Evolutionary conservation across 2,113 vertebrate species (phyloP), one percentile per base, ranked within the genome.

Genomic region (Podiceps cristatus): DNA sequence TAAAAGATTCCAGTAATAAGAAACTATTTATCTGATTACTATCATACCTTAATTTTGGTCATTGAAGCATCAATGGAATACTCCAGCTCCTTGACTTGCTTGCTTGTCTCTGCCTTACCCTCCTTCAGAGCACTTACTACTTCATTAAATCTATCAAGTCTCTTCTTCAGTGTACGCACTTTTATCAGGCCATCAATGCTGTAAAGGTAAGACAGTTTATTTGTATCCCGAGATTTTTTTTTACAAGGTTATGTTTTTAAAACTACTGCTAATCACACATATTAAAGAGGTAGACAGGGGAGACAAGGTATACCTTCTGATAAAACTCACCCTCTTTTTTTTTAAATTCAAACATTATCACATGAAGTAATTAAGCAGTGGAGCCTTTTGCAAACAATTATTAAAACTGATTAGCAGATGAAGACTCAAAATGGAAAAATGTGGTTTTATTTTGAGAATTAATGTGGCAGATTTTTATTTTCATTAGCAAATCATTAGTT

Each of bases 141-240:
- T 98, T 99, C 99, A 35, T 98, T 99, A 94, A 99, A 99, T 88
- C 98, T 98, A 79, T 95, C 97, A 82, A 99, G 99, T 62, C 99
- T 98, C 62, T 97, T 98, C 96, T 99, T 99, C 98, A 99, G 98
- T 1, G 97, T 99, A 23, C 98, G 97, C 60, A 99, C 99, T 96
- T 99, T 99, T 59, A 99, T 98, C 82, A 99, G 94, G 18, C 99
- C 99, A 64, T 99, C 99, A 33, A 99, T 99, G 50, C 99, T 99
- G 85, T 49, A 55, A 95, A 92, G 50, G 86, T 11, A 93, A 93
- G n/a, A 71, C 12, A 69, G 7, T 12, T 84, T 20, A 44, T 68
- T 75, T 88, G 82, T 29, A 76, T 10, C 45, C 37, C 64, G 52
- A 59, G 33, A 67, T 44, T 42, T 42, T 42, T 29, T 71, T 71